These are phyloP conservation scores for Xanthorhoe spadicearia DNA, from an alignment of 2,888 invertebrate genomes.

Conservation along the genomic window DNA sequence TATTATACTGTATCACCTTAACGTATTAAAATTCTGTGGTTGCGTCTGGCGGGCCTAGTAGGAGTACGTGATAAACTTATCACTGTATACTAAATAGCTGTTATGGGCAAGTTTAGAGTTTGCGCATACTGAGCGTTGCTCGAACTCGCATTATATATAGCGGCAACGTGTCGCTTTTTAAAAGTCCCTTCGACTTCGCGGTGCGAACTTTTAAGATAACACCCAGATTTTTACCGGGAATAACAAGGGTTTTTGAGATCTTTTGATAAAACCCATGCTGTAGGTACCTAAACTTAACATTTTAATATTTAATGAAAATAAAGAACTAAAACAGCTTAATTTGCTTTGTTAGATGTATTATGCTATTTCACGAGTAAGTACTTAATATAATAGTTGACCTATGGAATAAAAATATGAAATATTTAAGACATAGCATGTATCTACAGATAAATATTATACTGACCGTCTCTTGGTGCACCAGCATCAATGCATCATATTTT, in stretches of 20 bases:
- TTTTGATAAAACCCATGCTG: constrained; percentile 1
- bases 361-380: no score
- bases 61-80: constrained; percentile 78
- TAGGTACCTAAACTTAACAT: background rate
- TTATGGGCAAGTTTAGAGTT: constrained; percentile 58
- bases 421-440: no score
- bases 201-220: constrained; percentile 31
- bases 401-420: no score
- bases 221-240: constrained; percentile 24
- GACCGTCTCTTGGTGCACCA: background rate
- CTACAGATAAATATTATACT: no score
- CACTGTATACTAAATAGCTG: constrained; percentile 71
- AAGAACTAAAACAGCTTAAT: no score
- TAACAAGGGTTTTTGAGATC: constrained; percentile 3
- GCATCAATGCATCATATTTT: constrained; percentile 17
- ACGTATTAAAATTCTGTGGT: constrained; percentile 77
- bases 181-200: constrained; percentile 34
- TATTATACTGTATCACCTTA: constrained; percentile 71
- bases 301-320: no score
- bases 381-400: no score
- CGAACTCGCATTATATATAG: constrained; percentile 43
- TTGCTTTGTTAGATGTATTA: no score
- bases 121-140: constrained; percentile 55
- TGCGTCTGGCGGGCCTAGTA: constrained; percentile 66
- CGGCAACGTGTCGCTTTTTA: constrained; percentile 44